Evolutionary conservation across 1,140 invertebrate genomes (phyloP).

Genomic region (Wiebesia pumilae): DNA sequence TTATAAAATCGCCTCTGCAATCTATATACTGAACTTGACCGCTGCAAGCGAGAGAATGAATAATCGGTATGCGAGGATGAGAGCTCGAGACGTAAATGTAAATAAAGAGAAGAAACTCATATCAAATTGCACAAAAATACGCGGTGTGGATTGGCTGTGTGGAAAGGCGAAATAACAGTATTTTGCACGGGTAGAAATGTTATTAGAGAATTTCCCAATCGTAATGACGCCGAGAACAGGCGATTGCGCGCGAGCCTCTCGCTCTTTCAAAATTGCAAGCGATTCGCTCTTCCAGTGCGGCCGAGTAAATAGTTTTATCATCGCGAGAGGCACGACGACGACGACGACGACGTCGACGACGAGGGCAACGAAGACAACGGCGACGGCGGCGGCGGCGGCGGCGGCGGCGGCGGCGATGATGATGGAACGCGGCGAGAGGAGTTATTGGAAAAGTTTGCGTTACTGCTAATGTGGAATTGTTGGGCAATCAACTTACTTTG

Average conservation of each 20-base stretch:
- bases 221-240: slow-evolving; percentile 26
- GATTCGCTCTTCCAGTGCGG: neutral
- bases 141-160: neutral
- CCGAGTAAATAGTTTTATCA: slow-evolving; percentile 18
- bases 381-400: neutral
- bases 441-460: neutral
- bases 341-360: too few species aligned
- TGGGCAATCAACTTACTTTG: neutral
- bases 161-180: slow-evolving; percentile 40
- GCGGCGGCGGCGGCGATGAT: neutral
- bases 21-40: neutral
- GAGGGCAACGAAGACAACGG: neutral
- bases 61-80: neutral
- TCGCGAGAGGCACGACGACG: neutral
- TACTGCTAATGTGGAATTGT: neutral
- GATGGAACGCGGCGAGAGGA: neutral
- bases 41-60: neutral
- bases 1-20: neutral
- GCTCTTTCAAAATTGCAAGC: slow-evolving; percentile 25
- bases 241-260: neutral
- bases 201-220: slow-evolving; percentile 45
- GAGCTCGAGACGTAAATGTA: neutral
- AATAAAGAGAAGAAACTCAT: neutral
- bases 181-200: neutral
- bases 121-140: neutral